Evolutionary conservation across 2,797 vertebrate species (phyloP), one percentile per base, ranked within the genome.

Genomic region (Chaunax sp.): DNA sequence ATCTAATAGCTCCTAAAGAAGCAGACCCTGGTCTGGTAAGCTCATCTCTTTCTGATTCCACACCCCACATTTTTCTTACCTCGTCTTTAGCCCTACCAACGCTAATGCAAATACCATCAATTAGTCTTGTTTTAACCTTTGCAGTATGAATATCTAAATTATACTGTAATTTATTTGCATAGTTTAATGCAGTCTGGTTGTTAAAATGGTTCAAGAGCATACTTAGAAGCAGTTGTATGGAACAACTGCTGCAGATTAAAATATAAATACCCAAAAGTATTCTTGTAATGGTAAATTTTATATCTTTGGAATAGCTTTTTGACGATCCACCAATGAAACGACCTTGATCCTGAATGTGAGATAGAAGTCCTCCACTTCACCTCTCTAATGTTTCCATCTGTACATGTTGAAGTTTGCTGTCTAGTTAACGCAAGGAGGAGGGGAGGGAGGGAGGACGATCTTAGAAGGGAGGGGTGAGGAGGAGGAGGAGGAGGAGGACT

Each of bases 321-420:
- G 33, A 41, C 37, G 14, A 12, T 56, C 37, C 25, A 1, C 59
- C 49, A 45, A 64, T 69, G 47, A 51, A 68, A 80, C 5, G 19
- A 6, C n/a, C 43, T 19, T 11, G n/a, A 69, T 51, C 30, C 57
- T 64, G 46, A 60, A 59, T 41, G 68, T 46, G 62, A 4, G 14
- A n/a, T 38, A 15, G 3, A 16, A 38, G 37, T 38, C 37, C 37
- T 16, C 37, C 37, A 38, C 14, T 40, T 16, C 28, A 30, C 35
- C 16, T 43, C 40, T 43, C 51, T 66, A 55, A 69, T 80, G 69
- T 64, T 78, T 68, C 18, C 43, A 70, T 69, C 68, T 20, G 53
- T 6, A 11, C 70, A 51, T 80, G 81, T 65, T 83, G 50, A 86
- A 88, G 77, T 83, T 78, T 78, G 81, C 84, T 86, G 89, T 89